Evolutionary conservation across 2,888 invertebrate genomes (phyloP), one percentile per base, ranked within the genome.

Genomic region (Microchrysa polita): DNA sequence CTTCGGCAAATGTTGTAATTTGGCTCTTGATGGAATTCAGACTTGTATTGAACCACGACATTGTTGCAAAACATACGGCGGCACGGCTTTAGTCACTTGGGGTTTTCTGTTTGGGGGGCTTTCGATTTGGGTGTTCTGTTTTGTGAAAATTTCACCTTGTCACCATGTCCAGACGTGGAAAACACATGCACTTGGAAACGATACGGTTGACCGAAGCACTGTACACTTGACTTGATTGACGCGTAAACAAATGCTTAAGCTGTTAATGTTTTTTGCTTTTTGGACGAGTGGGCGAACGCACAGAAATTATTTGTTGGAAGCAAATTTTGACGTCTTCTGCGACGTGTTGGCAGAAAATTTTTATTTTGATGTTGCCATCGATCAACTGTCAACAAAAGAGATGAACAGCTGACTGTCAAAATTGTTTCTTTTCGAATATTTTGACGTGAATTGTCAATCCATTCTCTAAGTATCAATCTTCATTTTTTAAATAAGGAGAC

Each of bases 1-100:
- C 95, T 83, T 93, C 93, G 74, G 96, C 95, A 81, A 96, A 92
- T 86, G 89, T 95, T 44, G 91, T 90, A 80, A 96, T 89, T 87
- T 96, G 96, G 78, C 95, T 96, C 84, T 94, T 95, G 78, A 96
- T 86, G 85, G 88, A 90, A 78, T 79, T 83, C 5, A 84, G 77
- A 77, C 84, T 83, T 77, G 79, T 83, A 83, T 91, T 91, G 75
- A 91, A 86, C 91, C 91, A 92, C 83, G 91, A 88, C 90, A 91
- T 91, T 80, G 7, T 48, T 48, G 48, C 48, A 48, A 48, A 34
- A 48, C 48, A 48, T 48, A n/a, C 27, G 27, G 27, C 27, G 27
- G 27, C 27, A 34, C 27, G 27, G 27, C 7, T 2, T 34, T 2
- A 5, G 2, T 2, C 27, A 34, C 27, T 55, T 18, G 18, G 16